Evolutionary conservation across 2,113 vertebrate species (phyloP), one percentile per base, ranked within the genome.

Genomic region (Rallus limicola): DNA sequence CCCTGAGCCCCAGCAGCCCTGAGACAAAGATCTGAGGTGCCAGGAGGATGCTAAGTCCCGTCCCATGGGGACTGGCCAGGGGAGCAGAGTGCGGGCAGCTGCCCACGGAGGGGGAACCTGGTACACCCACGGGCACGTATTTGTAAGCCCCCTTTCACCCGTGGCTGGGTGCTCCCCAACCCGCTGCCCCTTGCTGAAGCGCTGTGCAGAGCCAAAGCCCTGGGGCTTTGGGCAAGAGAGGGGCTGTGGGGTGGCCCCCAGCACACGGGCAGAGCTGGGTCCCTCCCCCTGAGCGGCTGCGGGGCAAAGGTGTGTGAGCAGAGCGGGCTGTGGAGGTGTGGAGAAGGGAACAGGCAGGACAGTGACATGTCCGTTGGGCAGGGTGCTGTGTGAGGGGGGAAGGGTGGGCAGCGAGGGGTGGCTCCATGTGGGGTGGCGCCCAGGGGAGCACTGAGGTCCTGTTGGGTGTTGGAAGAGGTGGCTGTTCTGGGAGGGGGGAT

Each of bases 21-120:
- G 98, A 99, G 92, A 98, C 98, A 3, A 98, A 99, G 93, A 95
- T 98, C 33, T 99, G 95, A 98, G 82, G 75, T 5, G 1, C 9
- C 13, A 16, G 55, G 81, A 82, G 31, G 88, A 83, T 26, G 63
- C 55, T 85, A 16, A 38, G 56, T 83, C 64, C 46, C 40, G 24
- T 86, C 25, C 28, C 48, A 63, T 0, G 0, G 21, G 83, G 91
- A 86, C 81, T 74, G 34, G 31, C 82, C 1, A 34, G 42, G 53
- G 56, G 64, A 74, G 82, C n/a, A 14, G 2, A 3, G 36, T 6
- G 7, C 9, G 18, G 40, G 52, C 70, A 42, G 38, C 63, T 10
- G 23, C 34, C 65, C 0, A 0, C 5, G 28, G 13, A 25, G 5
- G 14, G 16, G 48, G 64, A 44, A 33, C 40, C 38, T 60, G 62